Percentiles rank a stretch among this genome's conserved stretches.
phyloP scores from a whole-genome alignment of 1,140 invertebrate species.

The Temnothorax nylanderi region DNA sequence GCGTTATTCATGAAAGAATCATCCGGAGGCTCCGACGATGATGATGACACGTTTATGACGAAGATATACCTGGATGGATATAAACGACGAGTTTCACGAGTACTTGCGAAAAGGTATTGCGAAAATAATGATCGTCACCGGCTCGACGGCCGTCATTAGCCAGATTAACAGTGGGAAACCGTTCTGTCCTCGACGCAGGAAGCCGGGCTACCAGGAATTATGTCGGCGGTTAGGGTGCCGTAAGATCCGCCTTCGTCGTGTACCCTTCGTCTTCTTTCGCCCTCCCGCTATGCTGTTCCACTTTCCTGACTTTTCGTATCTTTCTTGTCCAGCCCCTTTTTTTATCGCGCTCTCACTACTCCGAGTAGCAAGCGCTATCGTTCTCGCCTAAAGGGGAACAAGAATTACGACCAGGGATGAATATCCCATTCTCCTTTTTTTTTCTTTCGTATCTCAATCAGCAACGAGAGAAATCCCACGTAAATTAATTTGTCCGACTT shows the following conservation, averaged over 20 bases:
- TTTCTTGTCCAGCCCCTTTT: neutral
- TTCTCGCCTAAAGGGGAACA: constrained; percentile 11
- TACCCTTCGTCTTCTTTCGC: constrained; percentile 74
- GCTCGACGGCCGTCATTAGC: constrained; percentile 48
- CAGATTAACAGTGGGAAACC: constrained; percentile 67
- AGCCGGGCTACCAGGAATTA: constrained; percentile 79
- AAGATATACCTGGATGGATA: neutral
- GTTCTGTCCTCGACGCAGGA: constrained; percentile 76
- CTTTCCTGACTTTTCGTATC: constrained; percentile 10
- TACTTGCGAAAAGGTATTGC: constrained; percentile 47
- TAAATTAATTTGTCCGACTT: constrained; percentile 44
- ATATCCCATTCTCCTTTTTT: constrained; percentile 24
- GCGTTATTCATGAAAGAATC: neutral
- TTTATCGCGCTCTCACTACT: neutral
- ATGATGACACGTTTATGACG: neutral
- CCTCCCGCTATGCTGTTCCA: constrained; percentile 26
- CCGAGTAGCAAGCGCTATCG: constrained; percentile 26
- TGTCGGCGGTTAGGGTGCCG: constrained; percentile 78
- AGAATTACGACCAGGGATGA: neutral
- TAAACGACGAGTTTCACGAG: neutral
- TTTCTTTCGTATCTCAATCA: constrained; percentile 7
- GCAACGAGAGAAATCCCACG: neutral
- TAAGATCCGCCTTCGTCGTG: constrained; percentile 82
- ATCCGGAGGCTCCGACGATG: neutral
- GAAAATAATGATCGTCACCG: constrained; percentile 57